Evolutionary conservation across 1,140 invertebrate species (phyloP).

Genomic region (Musca vetustissima): DNA sequence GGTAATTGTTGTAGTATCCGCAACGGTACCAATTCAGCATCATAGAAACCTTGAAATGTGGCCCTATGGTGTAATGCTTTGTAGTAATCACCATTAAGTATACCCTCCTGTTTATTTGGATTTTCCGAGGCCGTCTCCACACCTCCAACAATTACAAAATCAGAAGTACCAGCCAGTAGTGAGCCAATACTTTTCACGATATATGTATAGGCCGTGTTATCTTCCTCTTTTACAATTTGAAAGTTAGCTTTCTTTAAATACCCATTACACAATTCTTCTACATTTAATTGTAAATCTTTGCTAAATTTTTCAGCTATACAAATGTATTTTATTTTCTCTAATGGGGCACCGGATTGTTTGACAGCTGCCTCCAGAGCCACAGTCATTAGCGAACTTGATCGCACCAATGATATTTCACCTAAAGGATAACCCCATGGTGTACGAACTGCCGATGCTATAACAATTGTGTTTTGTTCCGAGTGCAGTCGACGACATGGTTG

Average conservation of each 20-base stretch:
- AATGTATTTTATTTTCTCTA: conserved; percentile 35
- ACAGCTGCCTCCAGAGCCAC: conserved; percentile 41
- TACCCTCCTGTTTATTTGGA: not conserved
- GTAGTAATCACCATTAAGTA: too few species aligned
- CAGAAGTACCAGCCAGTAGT: not conserved
- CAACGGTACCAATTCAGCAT: conserved; percentile 13
- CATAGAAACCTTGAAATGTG: not conserved
- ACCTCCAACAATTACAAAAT: not conserved
- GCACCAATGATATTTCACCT: not conserved
- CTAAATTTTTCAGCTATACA: conserved; percentile 27
- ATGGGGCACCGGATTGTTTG: conserved; percentile 39
- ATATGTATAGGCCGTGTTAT: not conserved
- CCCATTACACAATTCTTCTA: too few species aligned
- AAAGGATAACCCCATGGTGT: conserved; percentile 30
- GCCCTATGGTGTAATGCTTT: not conserved
- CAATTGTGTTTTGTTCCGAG: conserved; percentile 25
- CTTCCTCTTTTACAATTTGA: too few species aligned
- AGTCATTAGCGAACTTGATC: conserved; percentile 25
- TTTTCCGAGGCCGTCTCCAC: not conserved
- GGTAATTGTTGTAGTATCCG: conserved; percentile 60
- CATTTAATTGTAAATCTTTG: too few species aligned
- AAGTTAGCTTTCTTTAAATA: too few species aligned
- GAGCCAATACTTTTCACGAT: not conserved
- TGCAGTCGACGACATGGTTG: not conserved
- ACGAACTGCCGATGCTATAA: conserved; percentile 43